These are phyloP conservation scores for Glyptemys insculpta DNA, from an alignment of 2,797 vertebrate genomes.

Conservation along the genomic window DNA sequence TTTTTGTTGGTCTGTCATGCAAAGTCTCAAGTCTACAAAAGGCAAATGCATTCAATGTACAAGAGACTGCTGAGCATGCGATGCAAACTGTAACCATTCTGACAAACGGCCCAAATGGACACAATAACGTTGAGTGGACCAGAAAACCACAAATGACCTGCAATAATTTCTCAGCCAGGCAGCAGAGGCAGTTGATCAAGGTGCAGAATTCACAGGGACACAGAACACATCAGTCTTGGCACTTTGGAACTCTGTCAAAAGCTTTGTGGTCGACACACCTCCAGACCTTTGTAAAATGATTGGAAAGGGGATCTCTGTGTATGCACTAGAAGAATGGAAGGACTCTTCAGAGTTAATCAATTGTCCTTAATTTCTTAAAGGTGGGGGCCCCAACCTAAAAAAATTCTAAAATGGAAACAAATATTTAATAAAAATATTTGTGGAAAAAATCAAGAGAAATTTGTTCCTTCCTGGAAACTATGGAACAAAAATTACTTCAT, in stretches of 20 bases:
- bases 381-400: background rate
- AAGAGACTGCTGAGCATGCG: background rate
- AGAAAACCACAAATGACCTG: background rate
- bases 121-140: rapidly evolving
- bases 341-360: background rate
- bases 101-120: background rate
- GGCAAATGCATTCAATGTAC: background rate
- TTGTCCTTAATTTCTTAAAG: too few relatives aligned
- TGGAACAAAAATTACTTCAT: background rate
- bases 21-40: background rate
- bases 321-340: background rate
- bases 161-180: background rate
- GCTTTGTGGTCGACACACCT: background rate
- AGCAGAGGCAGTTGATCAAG: background rate
- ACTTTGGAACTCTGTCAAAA: slow-evolving; percentile 8
- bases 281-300: background rate
- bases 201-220: background rate
- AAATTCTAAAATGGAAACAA: background rate
- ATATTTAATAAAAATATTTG: background rate
- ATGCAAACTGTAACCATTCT: background rate
- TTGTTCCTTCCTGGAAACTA: background rate
- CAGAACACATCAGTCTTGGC: rapidly evolving
- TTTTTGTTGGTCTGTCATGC: background rate
- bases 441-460: background rate
- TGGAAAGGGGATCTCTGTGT: background rate